Evolutionary conservation across 23 tunicate species (phyloP).

Genomic region (Diplosoma virens): DNA sequence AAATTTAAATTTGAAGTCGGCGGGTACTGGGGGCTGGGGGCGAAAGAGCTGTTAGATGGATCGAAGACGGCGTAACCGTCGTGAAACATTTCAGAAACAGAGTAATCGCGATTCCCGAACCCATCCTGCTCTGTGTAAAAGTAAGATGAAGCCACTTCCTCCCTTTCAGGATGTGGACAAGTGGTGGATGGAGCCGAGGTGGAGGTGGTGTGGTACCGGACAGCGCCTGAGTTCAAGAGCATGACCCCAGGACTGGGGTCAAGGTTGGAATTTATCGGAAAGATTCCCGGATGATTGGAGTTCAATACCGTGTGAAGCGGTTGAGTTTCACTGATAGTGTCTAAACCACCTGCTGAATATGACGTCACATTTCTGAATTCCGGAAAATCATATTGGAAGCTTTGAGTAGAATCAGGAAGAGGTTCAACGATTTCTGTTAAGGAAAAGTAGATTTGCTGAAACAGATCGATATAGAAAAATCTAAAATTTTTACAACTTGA

Average conservation of each 20-base stretch:
- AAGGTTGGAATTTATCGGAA: background rate
- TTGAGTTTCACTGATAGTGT: constrained; percentile 88
- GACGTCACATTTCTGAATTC: too few species aligned
- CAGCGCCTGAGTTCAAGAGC: background rate
- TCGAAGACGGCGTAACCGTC: constrained; percentile 25
- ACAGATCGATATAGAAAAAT: too few species aligned
- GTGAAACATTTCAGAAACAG: constrained; percentile 51
- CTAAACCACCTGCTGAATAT: constrained; percentile 36
- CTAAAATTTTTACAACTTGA: too few species aligned
- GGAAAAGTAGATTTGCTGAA: too few species aligned
- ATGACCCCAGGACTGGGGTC: background rate
- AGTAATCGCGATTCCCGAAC: constrained; percentile 1
- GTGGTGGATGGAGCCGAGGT: background rate
- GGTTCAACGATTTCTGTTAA: too few species aligned
- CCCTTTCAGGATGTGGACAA: background rate
- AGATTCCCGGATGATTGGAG: background rate
- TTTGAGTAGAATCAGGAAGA: too few species aligned
- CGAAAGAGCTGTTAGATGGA: too few species aligned
- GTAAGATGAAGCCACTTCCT: background rate
- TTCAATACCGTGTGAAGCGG: constrained; percentile 67
- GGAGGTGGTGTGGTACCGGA: background rate
- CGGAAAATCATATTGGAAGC: too few species aligned
- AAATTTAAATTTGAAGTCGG: constrained; percentile 5
- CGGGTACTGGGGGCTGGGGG: background rate
- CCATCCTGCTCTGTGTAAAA: too few species aligned